Conservation (phyloP, 1,140 invertebrate species). For the Ips typographus region DNA sequence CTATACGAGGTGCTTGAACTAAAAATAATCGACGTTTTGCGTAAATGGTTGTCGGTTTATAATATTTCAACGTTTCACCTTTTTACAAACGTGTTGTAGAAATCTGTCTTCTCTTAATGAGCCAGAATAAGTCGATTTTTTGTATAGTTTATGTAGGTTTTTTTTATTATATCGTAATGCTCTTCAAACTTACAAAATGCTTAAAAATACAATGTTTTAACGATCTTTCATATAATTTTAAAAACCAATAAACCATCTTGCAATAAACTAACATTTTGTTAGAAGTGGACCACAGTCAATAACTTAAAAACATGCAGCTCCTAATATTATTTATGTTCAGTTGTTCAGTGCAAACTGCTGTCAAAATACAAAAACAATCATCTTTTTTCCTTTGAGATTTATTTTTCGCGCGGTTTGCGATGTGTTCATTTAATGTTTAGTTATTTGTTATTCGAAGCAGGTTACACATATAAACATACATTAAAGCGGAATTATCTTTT, state of each 20-base stretch:
- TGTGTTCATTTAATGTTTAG: slow-evolving; percentile 4
- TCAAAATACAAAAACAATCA: neutral
- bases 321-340: too few species aligned
- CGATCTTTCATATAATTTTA: too few species aligned
- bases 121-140: too few species aligned
- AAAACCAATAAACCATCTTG: too few species aligned
- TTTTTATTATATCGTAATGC: too few species aligned
- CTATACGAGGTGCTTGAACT: neutral
- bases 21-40: slow-evolving; percentile 4
- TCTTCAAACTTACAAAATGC: too few species aligned
- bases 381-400: neutral
- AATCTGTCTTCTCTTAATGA: neutral
- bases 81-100: neutral
- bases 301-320: too few species aligned
- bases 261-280: too few species aligned
- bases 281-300: too few species aligned
- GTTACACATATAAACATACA: slow-evolving; percentile 10
- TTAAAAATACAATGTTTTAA: too few species aligned
- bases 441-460: neutral
- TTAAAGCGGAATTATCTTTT: slow-evolving; percentile 19
- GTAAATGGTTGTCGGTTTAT: neutral
- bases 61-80: neutral
- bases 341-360: too few species aligned
- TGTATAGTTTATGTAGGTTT: too few species aligned
- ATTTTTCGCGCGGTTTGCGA: neutral